Evolutionary conservation across 2,113 vertebrate genomes (phyloP).

Genomic region (Alethe diademata): DNA sequence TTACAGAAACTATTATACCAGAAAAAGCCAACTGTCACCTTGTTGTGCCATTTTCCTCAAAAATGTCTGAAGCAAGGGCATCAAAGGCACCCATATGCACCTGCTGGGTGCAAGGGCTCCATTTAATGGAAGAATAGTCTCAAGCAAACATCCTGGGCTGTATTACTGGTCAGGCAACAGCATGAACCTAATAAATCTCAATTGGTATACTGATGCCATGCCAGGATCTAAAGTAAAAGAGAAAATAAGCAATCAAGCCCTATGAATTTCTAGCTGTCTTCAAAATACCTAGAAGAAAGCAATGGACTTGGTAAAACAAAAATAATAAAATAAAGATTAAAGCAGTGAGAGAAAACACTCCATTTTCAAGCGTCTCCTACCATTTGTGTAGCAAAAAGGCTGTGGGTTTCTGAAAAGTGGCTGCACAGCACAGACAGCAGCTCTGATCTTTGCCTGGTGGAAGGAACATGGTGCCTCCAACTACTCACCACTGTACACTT

Average conservation of each 20-base stretch:
- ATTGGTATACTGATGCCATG: neutral
- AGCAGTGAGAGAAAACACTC: neutral
- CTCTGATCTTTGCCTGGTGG: neutral
- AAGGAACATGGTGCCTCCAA: neutral
- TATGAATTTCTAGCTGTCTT: neutral
- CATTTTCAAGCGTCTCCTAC: neutral
- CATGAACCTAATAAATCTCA: conserved; percentile 21
- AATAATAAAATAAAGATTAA: neutral
- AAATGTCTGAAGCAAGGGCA: neutral
- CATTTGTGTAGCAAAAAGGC: neutral
- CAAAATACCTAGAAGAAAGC: neutral
- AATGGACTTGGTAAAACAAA: neutral
- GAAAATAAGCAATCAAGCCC: conserved; percentile 2
- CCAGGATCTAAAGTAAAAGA: conserved; percentile 3
- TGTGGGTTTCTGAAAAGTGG: neutral
- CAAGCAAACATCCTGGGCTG: neutral
- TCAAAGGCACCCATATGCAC: neutral
- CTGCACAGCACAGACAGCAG: neutral
- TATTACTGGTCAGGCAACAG: neutral
- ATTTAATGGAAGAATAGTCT: neutral
- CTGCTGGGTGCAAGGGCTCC: neutral
- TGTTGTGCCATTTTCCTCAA: neutral
- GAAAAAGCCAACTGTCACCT: neutral
- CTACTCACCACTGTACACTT: neutral
- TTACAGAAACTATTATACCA: neutral